These are phyloP conservation scores for Crotophaga sulcirostris DNA, from an alignment of 2,113 vertebrate genomes.

Conservation along the genomic window DNA sequence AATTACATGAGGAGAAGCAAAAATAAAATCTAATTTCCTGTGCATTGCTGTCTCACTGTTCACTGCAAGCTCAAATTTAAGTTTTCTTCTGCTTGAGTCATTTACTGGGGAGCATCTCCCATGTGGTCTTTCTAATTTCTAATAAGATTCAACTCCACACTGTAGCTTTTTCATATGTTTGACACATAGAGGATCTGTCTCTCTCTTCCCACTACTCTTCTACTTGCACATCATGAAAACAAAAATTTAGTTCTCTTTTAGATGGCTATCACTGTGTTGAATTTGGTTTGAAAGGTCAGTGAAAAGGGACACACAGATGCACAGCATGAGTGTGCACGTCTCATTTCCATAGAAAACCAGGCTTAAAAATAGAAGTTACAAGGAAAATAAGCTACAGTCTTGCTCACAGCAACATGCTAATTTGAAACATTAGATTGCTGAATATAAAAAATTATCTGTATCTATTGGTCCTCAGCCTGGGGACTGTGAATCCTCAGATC, in stretches of 20 bases:
- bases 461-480: not conserved
- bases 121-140: not conserved
- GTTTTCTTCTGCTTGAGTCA: not conserved
- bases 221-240: not conserved
- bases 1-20: not conserved
- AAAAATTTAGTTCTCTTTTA: slow-evolving; percentile 4
- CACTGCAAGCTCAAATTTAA: not conserved
- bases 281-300: not conserved
- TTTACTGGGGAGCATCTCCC: not conserved
- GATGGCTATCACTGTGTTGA: not conserved
- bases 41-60: not conserved
- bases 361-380: not conserved
- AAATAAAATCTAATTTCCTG: not conserved
- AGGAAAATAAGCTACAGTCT: not conserved
- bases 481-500: not conserved
- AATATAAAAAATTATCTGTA: not conserved
- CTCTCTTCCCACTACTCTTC: not conserved
- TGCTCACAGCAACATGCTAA: not conserved
- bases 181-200: not conserved
- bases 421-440: not conserved
- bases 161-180: not conserved
- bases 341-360: not conserved
- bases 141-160: not conserved
- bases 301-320: not conserved
- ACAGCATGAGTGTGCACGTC: not conserved